phyloP scores from a whole-genome alignment of 2,888 invertebrate genomes.

The Isoperla grammatica region DNA sequence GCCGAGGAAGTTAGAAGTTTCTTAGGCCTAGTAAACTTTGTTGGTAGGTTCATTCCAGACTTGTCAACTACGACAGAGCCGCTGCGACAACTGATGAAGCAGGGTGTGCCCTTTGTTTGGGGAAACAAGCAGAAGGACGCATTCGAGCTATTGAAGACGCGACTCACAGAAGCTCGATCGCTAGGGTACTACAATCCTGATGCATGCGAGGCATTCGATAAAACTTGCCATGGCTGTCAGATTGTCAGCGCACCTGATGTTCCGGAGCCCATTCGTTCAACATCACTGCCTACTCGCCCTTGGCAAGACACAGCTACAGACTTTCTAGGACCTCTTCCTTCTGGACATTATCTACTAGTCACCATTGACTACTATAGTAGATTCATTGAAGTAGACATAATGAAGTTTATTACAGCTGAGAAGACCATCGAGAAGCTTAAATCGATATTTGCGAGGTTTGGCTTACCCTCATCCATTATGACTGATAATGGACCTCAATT shows the following conservation, averaged over 20 bases:
- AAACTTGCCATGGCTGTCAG: slow-evolving; percentile 20
- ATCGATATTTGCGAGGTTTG: no score
- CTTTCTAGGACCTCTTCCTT: slow-evolving; percentile 9
- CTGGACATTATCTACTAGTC: not conserved
- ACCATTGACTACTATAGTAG: slow-evolving; percentile 1
- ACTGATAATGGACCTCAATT: no score
- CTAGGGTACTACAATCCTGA: no score
- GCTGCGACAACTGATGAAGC: no score
- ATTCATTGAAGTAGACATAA: not conserved
- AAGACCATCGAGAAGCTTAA: no score
- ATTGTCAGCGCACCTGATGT: slow-evolving; percentile 26
- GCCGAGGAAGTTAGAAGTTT: slow-evolving; percentile 5
- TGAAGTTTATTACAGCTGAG: not conserved
- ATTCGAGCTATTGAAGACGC: not conserved
- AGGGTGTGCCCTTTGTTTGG: not conserved
- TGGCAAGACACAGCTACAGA: no score
- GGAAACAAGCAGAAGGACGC: not conserved
- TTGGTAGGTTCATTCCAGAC: not conserved
- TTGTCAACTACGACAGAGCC: no score
- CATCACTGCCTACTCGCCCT: not conserved
- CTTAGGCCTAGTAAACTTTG: slow-evolving; percentile 1
- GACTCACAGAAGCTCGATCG: slow-evolving; percentile 3
- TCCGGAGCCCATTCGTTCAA: slow-evolving; percentile 28
- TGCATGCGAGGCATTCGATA: no score
- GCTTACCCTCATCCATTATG: no score